phyloP scores from a whole-genome alignment of 2,797 vertebrate genomes.

The Dallia pectoralis region DNA sequence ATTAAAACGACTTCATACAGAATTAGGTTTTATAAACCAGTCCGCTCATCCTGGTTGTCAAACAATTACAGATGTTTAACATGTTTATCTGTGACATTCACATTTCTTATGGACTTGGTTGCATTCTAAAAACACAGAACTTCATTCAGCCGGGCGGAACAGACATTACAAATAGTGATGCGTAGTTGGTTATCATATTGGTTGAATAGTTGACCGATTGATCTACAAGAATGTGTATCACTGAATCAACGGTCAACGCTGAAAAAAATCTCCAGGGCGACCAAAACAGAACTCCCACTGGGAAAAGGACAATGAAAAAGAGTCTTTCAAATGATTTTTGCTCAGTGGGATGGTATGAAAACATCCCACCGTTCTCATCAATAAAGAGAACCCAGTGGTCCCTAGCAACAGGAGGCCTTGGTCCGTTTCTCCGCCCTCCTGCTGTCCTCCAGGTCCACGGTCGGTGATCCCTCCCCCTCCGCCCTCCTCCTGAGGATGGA shows the following conservation, averaged over 20 bases:
- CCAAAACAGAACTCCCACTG: slow-evolving; percentile 16
- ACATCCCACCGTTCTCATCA: background rate
- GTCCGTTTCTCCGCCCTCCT: slow-evolving; percentile 61
- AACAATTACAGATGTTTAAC: slow-evolving; percentile 39
- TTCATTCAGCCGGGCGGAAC: slow-evolving; percentile 20
- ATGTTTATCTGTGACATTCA: slow-evolving; percentile 11
- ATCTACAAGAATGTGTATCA: slow-evolving; percentile 9
- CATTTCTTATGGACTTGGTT: slow-evolving; percentile 37
- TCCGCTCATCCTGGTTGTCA: slow-evolving; percentile 21
- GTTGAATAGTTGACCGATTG: slow-evolving; percentile 7
- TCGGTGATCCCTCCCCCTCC: slow-evolving; percentile 74
- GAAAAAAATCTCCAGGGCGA: slow-evolving; percentile 22
- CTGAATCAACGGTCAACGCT: slow-evolving; percentile 28
- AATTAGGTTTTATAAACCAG: slow-evolving; percentile 31
- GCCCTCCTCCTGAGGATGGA: slow-evolving; percentile 82
- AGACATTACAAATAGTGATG: slow-evolving; percentile 15
- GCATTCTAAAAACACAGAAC: slow-evolving; percentile 8
- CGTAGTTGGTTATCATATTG: slow-evolving; percentile 30
- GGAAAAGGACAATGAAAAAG: too few relatives aligned
- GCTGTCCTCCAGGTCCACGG: slow-evolving; percentile 81
- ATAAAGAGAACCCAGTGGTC: background rate
- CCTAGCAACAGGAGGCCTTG: slow-evolving; percentile 63
- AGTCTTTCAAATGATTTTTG: too few relatives aligned
- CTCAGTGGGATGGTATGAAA: background rate
- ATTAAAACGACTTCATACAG: slow-evolving; percentile 29